Evolutionary conservation across 2,888 invertebrate species (phyloP), one percentile per base, ranked within the genome.

Genomic region (Fragum sueziense): DNA sequence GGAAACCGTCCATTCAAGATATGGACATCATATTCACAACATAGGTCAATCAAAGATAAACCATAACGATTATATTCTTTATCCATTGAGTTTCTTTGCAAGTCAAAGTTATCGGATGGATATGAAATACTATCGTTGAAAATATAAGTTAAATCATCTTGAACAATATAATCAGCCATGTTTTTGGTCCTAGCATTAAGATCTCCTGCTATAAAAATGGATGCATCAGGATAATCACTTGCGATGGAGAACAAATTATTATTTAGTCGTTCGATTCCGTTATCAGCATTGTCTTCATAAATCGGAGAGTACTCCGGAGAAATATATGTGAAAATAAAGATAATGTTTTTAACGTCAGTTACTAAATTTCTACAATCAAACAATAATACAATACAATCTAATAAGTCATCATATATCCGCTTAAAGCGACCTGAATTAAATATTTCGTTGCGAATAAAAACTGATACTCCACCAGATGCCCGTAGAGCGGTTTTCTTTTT

Each of bases 121-220:
- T 72, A 72, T n/a, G n/a, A n/a, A n/a, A n/a, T n/a, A n/a, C 22
- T 51, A 57, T 61, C 72, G 6, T 33, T 62, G n/a, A 72, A 72
- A 31, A 72, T 31, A 41, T 51, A 72, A 3, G 37, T n/a, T 20
- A 72, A 1, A 31, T 72, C 72, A 52, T 72, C 72, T 9, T 37
- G 47, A 11, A 47, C 47, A 20, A 72, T 72, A 51, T 31, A 72
- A 29, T 72, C 72, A 62, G 7, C n/a, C 27, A 62, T 33, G 34
- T 72, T 41, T 27, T 65, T 65, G 7, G 27, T 72, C 20, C 72
- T 9, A 3, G 62, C 27, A 33, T 72, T 72, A 22, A 72, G 29
- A 51, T 72, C 72, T 37, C 62, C 72, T 25, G 72, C 62, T n/a
- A 62, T 31, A 62, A 62, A 62, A 4, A 62, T 22, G 17, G 14